Evolutionary conservation across 2,113 vertebrate genomes (phyloP).

Genomic region (Melanocharis versteri): DNA sequence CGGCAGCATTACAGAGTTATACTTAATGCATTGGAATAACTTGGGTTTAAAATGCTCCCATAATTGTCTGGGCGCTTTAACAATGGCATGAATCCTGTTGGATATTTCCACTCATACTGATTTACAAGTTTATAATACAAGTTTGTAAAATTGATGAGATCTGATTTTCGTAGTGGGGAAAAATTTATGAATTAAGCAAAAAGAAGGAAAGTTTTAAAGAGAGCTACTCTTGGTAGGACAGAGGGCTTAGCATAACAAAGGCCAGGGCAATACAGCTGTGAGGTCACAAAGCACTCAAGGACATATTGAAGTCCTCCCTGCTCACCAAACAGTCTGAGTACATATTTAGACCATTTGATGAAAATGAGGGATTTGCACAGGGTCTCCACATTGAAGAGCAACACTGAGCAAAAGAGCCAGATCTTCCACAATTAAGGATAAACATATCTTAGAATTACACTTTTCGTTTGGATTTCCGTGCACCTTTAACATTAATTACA

Average conservation of each 20-base stretch:
- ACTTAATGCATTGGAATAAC: conserved; percentile 65
- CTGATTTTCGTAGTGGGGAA: background rate
- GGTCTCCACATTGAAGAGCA: background rate
- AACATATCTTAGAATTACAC: background rate
- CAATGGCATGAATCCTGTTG: background rate
- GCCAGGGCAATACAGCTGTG: background rate
- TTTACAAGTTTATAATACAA: background rate
- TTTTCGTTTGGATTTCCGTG: background rate
- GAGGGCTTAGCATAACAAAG: background rate
- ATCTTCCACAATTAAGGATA: background rate
- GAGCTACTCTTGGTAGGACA: background rate
- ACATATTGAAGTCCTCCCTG: background rate
- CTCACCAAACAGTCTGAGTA: background rate
- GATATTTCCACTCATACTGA: background rate
- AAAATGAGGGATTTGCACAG: background rate
- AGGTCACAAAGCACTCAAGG: background rate
- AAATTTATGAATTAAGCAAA: background rate
- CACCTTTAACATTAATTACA: background rate
- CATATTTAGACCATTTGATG: background rate
- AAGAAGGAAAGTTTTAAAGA: background rate
- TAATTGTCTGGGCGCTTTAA: conserved; percentile 24
- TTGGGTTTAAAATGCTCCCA: conserved; percentile 37
- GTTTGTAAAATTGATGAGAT: background rate
- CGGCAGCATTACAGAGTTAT: conserved; percentile 51
- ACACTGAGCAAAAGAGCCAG: background rate